Evolutionary conservation across 2,888 invertebrate genomes (phyloP).

Genomic region (Tipula confusa): DNA sequence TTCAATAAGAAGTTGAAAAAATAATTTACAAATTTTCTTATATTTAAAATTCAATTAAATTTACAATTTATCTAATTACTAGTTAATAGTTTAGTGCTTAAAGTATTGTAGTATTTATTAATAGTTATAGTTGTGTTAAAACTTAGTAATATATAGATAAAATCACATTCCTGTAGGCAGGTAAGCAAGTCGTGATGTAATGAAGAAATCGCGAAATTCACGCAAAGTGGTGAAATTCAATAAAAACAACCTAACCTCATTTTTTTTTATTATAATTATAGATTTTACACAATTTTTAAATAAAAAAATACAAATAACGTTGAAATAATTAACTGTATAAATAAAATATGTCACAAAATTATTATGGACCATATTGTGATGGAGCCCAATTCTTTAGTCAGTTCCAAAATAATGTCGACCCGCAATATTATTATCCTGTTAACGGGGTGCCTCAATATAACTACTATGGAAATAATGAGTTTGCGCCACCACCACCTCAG

Average conservation of each 20-base stretch:
- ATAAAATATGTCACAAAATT: not conserved
- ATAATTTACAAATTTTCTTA: not conserved
- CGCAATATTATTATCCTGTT: not conserved
- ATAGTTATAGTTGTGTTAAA: not conserved
- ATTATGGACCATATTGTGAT: not conserved
- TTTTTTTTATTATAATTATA: not conserved
- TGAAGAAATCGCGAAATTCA: not conserved
- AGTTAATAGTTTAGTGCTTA: slow-evolving; percentile 14
- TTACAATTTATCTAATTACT: not conserved
- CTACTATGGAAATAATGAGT: not conserved
- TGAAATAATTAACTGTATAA: not conserved
- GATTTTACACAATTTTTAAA: not conserved
- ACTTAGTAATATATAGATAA: not conserved
- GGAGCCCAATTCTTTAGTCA: not conserved
- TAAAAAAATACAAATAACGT: not conserved
- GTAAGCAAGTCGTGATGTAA: not conserved
- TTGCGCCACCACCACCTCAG: not conserved
- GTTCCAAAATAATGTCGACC: not conserved
- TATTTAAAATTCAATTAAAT: not conserved
- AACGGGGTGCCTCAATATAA: not conserved
- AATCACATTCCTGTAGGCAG: not conserved
- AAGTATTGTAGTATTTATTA: slow-evolving; percentile 16
- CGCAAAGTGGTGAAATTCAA: not conserved
- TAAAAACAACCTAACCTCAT: not conserved
- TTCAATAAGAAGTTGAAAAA: not conserved